Evolutionary conservation across 2,888 invertebrate species (phyloP).

Genomic region (Drepana falcataria): DNA sequence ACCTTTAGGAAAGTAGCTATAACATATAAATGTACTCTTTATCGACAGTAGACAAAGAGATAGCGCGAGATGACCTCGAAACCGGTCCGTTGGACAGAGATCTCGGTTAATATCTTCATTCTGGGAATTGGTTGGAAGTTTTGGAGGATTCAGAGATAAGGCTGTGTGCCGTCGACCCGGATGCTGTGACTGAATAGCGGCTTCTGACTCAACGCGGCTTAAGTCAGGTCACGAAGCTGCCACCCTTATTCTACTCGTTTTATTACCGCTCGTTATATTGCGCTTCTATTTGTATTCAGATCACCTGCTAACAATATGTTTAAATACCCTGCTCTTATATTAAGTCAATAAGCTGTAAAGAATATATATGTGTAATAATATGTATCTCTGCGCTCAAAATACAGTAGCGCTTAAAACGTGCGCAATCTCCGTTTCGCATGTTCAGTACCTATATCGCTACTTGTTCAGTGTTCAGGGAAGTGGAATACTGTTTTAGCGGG

Average conservation of each 20-base stretch:
- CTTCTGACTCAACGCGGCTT: constrained; percentile 34
- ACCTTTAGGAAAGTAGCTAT: background rate
- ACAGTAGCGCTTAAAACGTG: too few relatives aligned
- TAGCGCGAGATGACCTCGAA: constrained; percentile 20
- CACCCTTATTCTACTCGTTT: constrained; percentile 20
- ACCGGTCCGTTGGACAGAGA: constrained; percentile 25
- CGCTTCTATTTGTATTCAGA: background rate
- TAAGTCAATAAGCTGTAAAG: too few relatives aligned
- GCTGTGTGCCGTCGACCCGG: constrained; percentile 49
- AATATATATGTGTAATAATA: too few relatives aligned
- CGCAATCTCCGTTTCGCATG: too few relatives aligned
- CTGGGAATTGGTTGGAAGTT: constrained; percentile 32
- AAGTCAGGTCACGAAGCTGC: constrained; percentile 43
- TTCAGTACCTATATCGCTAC: too few relatives aligned
- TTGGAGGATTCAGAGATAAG: constrained; percentile 38
- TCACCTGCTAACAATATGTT: too few relatives aligned
- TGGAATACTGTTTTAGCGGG: constrained; percentile 5
- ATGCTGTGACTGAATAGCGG: constrained; percentile 34
- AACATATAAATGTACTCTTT: background rate
- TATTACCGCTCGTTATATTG: background rate
- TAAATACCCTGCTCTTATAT: too few relatives aligned
- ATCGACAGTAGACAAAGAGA: constrained; percentile 6
- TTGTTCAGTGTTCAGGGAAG: background rate
- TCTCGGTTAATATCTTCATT: constrained; percentile 24
- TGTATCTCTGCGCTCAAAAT: constrained; percentile 14